These are phyloP conservation scores for Macaca mulatta DNA, from an alignment of 2,113 vertebrate species.

Conservation along the genomic window DNA sequence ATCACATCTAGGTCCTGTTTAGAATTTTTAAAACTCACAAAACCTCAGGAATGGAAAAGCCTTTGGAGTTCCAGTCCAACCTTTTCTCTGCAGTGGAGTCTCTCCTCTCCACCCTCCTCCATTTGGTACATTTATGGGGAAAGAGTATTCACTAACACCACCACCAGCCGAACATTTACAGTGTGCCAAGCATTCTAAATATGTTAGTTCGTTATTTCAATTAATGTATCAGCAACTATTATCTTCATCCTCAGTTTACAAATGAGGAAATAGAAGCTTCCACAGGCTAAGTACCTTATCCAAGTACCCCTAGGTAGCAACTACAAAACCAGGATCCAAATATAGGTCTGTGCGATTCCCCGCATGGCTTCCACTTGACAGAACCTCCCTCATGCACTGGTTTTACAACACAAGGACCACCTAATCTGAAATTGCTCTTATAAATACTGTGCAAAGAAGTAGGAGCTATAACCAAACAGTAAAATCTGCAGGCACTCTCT, in stretches of 20 bases:
- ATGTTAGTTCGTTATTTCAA: not conserved
- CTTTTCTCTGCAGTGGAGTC: not conserved
- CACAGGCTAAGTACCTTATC: not conserved
- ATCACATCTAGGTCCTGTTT: not conserved
- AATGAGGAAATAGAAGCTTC: not conserved
- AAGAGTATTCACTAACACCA: not conserved
- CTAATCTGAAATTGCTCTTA: not conserved
- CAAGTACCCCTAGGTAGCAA: not conserved
- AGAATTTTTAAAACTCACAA: not conserved
- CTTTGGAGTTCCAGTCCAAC: not conserved
- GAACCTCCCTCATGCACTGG: not conserved
- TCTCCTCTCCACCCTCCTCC: not conserved
- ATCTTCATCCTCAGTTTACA: not conserved
- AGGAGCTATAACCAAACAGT: not conserved
- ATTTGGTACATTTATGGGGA: not conserved
- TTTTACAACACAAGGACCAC: not conserved
- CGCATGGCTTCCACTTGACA: not conserved
- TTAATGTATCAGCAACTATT: not conserved
- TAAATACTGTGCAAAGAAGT: not conserved
- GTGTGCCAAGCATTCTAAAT: not conserved
- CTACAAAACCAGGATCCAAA: not conserved
- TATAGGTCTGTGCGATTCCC: not conserved
- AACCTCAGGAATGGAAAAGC: not conserved
- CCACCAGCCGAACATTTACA: not conserved
- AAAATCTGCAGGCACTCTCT: not conserved